Percentiles rank a stretch among this genome's conserved stretches.
Conservation (phyloP, 2,797 vertebrate genomes). For the Falco berigora region DNA sequence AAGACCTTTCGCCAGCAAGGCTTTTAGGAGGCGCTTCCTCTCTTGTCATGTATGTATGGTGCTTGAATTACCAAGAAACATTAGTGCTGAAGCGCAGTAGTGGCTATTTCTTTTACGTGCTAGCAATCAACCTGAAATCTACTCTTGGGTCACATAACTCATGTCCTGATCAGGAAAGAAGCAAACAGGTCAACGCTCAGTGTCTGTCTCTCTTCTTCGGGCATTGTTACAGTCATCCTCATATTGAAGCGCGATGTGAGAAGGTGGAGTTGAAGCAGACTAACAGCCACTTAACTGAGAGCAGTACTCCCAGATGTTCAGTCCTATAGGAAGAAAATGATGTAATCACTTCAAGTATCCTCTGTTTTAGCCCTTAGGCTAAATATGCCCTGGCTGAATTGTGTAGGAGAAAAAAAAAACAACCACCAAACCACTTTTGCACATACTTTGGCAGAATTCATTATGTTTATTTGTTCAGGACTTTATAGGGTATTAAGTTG, state of each 20-base stretch:
- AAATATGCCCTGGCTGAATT: neutral
- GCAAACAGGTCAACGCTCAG: rapidly evolving
- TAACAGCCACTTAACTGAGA: neutral
- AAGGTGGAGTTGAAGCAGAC: neutral
- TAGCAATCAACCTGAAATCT: neutral
- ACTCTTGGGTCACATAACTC: neutral
- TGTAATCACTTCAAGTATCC: neutral
- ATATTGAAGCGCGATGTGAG: neutral
- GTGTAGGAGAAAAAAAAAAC: neutral
- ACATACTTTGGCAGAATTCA: neutral
- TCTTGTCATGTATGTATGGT: neutral
- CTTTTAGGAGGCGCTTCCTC: neutral
- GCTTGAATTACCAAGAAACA: neutral
- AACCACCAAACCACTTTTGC: neutral
- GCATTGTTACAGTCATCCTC: neutral
- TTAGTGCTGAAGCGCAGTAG: neutral
- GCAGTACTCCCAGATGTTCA: neutral
- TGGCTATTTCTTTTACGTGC: neutral
- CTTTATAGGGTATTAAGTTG: neutral
- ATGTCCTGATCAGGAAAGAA: neutral
- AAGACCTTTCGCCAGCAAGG: neutral
- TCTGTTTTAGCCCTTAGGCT: neutral
- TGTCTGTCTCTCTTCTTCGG: neutral
- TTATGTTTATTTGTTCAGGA: neutral
- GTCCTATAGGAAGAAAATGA: conserved; percentile 6